Evolutionary conservation across 2,797 vertebrate genomes (phyloP).

Genomic region (Myotis vivesi): DNA sequence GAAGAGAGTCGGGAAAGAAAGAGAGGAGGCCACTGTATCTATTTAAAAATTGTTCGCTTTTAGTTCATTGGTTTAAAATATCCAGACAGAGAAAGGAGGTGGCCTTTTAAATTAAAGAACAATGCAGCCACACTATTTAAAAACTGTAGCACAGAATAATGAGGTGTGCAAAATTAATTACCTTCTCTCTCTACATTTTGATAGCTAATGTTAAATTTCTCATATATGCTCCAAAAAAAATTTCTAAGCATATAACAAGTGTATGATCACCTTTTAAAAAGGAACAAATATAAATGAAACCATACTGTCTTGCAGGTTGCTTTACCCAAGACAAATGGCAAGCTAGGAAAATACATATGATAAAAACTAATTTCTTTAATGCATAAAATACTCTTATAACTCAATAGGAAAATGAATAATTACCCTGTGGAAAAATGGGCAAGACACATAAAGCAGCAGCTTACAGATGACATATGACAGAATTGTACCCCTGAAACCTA

Average conservation of each 20-base stretch:
- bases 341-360: neutral
- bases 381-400: neutral
- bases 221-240: neutral
- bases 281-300: neutral
- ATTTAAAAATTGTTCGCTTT: neutral
- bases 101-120: neutral
- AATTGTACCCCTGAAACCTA: neutral
- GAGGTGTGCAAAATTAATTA: neutral
- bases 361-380: conserved; percentile 22
- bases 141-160: neutral
- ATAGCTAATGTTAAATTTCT: neutral
- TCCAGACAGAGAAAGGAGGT: neutral
- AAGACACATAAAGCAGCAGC: neutral
- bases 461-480: neutral
- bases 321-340: neutral
- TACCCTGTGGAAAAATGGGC: neutral
- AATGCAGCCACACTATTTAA: neutral
- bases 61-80: neutral
- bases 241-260: neutral
- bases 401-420: conserved; percentile 10
- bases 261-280: neutral
- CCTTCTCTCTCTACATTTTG: neutral
- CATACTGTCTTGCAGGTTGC: neutral
- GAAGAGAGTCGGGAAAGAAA: conserved; percentile 9
- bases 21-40: neutral